phyloP scores from a whole-genome alignment of 2,888 invertebrate species.

The Epinotia bilunana region DNA sequence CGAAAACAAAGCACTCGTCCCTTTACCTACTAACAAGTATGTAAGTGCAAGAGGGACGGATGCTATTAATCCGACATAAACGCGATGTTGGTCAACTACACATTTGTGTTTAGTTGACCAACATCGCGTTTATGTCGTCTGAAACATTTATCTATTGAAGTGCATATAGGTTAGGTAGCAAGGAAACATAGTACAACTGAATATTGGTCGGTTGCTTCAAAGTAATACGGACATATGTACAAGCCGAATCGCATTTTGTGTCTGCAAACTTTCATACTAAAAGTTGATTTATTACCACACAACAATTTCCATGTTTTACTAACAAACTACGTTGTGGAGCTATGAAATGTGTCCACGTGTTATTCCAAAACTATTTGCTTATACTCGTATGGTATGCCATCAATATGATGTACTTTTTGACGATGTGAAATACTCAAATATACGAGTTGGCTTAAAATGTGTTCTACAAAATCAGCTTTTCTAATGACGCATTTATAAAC shows the following conservation, averaged over 20 bases:
- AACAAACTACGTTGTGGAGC: conserved; percentile 19
- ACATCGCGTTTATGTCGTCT: too few relatives aligned
- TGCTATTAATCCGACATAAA: too few relatives aligned
- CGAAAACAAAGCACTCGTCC: too few relatives aligned
- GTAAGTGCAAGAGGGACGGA: too few relatives aligned
- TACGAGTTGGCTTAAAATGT: neutral
- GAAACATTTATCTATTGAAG: neutral
- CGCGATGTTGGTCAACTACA: neutral
- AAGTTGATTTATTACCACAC: conserved; percentile 25
- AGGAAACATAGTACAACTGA: too few relatives aligned
- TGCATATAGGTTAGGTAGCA: neutral
- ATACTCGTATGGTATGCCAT: conserved; percentile 13
- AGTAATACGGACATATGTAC: neutral
- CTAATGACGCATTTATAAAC: neutral
- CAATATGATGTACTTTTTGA: conserved; percentile 6
- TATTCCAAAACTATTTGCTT: conserved; percentile 17
- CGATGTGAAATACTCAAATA: neutral
- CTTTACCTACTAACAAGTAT: too few relatives aligned
- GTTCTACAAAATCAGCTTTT: neutral
- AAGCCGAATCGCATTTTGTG: conserved; percentile 2
- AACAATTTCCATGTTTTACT: conserved; percentile 21
- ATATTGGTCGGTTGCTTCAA: neutral
- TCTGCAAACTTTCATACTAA: conserved; percentile 16
- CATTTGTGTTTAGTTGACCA: too few relatives aligned
- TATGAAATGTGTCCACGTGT: conserved; percentile 20